phyloP scores from a whole-genome alignment of 2,888 invertebrate species.

The Acronicta aceris region DNA sequence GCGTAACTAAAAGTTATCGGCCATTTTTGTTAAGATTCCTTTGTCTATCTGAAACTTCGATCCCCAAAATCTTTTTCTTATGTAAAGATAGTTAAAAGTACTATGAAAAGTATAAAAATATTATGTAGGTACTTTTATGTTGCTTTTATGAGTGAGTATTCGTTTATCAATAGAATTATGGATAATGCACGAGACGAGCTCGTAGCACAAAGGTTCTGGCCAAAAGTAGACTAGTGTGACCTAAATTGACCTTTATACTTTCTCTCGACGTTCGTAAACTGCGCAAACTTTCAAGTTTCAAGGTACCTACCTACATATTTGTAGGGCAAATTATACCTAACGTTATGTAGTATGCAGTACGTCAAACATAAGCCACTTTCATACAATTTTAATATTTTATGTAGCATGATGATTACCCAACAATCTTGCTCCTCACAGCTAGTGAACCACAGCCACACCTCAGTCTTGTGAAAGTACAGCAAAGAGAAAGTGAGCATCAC shows the following conservation, averaged over 20 bases:
- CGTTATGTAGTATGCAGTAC: neutral
- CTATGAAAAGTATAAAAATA: neutral
- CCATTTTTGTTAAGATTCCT: slow-evolving; percentile 73
- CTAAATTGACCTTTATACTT: slow-evolving; percentile 62
- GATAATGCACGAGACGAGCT: slow-evolving; percentile 18
- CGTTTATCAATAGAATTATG: slow-evolving; percentile 3
- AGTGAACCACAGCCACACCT: slow-evolving; percentile 84
- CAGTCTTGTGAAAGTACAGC: slow-evolving; percentile 86
- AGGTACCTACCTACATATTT: no score
- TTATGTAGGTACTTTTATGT: no score
- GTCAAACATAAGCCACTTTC: neutral
- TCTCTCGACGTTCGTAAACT: slow-evolving; percentile 44
- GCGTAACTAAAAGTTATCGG: slow-evolving; percentile 76
- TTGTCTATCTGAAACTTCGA: slow-evolving; percentile 69
- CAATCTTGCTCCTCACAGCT: slow-evolving; percentile 68
- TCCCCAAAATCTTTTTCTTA: neutral
- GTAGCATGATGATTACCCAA: slow-evolving; percentile 64
- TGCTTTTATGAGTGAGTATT: neutral
- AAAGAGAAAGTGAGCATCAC: slow-evolving; percentile 87
- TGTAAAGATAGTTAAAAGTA: no score
- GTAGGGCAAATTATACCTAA: neutral
- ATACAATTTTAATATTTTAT: slow-evolving; percentile 1
- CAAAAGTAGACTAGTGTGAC: slow-evolving; percentile 58
- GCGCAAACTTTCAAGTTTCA: slow-evolving; percentile 40
- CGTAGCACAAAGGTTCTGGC: slow-evolving; percentile 61